These are phyloP conservation scores for Drosophila tropicalis DNA, from an alignment of 1,140 invertebrate genomes.

Conservation along the genomic window DNA sequence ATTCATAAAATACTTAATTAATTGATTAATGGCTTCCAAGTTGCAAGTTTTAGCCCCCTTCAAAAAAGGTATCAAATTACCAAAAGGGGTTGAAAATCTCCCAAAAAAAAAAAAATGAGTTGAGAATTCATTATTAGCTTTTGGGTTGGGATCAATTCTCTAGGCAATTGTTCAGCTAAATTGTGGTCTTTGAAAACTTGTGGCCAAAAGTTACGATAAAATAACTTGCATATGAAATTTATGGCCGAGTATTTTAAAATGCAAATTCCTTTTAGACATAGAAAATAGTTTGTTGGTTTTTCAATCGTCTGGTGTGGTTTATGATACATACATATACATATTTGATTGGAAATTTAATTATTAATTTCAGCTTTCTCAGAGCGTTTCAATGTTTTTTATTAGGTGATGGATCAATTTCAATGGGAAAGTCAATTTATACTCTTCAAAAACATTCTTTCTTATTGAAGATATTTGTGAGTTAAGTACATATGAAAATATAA, in stretches of 20 bases:
- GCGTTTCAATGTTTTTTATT: no score
- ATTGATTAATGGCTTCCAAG: conserved; percentile 78
- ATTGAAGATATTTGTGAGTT: no score
- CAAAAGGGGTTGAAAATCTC: not conserved
- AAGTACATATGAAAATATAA: no score
- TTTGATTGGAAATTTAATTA: no score
- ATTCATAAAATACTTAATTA: conserved; percentile 81
- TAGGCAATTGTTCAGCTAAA: conserved; percentile 33
- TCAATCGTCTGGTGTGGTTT: not conserved
- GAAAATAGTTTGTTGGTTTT: not conserved
- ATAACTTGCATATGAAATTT: conserved; percentile 31
- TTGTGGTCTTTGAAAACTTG: conserved; percentile 37
- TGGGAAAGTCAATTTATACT: no score
- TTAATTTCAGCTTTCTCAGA: no score
- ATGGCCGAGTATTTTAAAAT: conserved; percentile 12
- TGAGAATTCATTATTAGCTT: conserved; percentile 17
- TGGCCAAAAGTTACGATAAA: conserved; percentile 40
- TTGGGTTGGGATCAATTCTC: conserved; percentile 1
- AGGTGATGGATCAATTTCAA: no score
- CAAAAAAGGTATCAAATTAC: conserved; percentile 68
- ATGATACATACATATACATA: no score
- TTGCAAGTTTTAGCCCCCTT: conserved; percentile 53
- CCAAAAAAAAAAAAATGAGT: not conserved
- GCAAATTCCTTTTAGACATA: not conserved
- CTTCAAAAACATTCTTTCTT: no score